These are phyloP conservation scores for Hyperopisus bebe DNA, from an alignment of 2,113 vertebrate genomes.

Conservation along the genomic window DNA sequence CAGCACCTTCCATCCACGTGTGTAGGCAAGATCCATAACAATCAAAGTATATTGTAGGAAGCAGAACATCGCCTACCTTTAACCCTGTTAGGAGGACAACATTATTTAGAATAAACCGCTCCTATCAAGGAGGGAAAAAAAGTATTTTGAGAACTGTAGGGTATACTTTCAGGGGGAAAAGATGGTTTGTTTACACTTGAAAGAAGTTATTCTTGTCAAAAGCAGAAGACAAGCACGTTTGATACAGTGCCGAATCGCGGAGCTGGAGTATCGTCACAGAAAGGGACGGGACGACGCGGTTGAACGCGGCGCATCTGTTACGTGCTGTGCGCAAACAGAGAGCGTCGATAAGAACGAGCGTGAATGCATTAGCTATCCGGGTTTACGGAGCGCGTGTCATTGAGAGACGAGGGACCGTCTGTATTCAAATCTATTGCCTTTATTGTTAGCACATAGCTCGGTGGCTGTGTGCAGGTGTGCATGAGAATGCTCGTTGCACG, in stretches of 20 bases:
- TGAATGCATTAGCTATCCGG: neutral
- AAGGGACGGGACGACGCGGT: neutral
- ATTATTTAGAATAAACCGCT: neutral
- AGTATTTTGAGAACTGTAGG: neutral
- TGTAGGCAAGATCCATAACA: neutral
- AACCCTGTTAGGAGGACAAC: neutral
- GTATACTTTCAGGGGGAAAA: neutral
- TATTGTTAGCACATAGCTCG: neutral
- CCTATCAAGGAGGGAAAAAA: neutral
- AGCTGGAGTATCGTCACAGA: neutral
- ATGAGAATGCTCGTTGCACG: neutral
- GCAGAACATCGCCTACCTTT: neutral
- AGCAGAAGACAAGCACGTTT: neutral
- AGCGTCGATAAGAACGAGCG: neutral
- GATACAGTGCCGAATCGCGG: neutral
- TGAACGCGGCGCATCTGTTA: neutral
- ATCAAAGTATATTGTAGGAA: neutral
- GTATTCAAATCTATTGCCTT: neutral
- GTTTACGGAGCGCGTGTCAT: neutral
- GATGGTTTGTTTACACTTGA: constrained; percentile 7
- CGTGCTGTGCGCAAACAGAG: neutral
- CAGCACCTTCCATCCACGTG: neutral
- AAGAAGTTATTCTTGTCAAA: constrained; percentile 12
- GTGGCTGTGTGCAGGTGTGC: neutral
- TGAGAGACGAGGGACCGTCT: neutral